Percentiles rank a stretch among this genome's conserved stretches.
Evolutionary conservation across 2,888 invertebrate genomes (phyloP).

Genomic region (Hypomecis atomaria): DNA sequence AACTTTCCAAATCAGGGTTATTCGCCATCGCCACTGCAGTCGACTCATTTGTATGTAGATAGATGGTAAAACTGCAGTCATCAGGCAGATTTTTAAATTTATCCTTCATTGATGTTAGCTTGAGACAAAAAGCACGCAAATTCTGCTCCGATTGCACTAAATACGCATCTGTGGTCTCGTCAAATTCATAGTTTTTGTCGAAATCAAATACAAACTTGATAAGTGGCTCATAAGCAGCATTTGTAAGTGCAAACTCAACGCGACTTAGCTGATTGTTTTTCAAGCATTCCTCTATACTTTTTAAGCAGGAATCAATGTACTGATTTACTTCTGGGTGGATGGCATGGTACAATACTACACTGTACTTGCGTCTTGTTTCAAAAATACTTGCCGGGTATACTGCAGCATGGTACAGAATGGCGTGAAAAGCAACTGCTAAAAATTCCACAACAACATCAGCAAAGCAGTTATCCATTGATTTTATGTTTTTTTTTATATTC

Average conservation of each 20-base stretch:
- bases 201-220: conserved; percentile 72
- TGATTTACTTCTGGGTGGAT: conserved; percentile 87
- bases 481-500: background rate
- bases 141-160: conserved; percentile 86
- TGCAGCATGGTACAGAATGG: conserved; percentile 84
- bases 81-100: conserved; percentile 80
- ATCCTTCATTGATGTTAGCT: conserved; percentile 76
- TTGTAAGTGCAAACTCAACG: conserved; percentile 79
- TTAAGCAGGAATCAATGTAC: conserved; percentile 84
- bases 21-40: conserved; percentile 81
- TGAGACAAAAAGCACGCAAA: conserved; percentile 85
- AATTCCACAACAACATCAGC: conserved; percentile 87
- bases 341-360: conserved; percentile 84
- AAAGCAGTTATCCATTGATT: conserved; percentile 75
- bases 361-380: conserved; percentile 86
- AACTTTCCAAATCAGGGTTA: conserved; percentile 78
- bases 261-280: conserved; percentile 77
- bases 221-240: conserved; percentile 56
- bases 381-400: conserved; percentile 88
- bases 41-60: conserved; percentile 85
- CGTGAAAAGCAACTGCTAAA: conserved; percentile 87
- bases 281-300: conserved; percentile 77
- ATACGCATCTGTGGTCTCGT: conserved; percentile 83
- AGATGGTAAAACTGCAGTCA: conserved; percentile 85
- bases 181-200: conserved; percentile 53